Evolutionary conservation across 2,113 vertebrate species (phyloP).

Genomic region (Podarcis raffonei): DNA sequence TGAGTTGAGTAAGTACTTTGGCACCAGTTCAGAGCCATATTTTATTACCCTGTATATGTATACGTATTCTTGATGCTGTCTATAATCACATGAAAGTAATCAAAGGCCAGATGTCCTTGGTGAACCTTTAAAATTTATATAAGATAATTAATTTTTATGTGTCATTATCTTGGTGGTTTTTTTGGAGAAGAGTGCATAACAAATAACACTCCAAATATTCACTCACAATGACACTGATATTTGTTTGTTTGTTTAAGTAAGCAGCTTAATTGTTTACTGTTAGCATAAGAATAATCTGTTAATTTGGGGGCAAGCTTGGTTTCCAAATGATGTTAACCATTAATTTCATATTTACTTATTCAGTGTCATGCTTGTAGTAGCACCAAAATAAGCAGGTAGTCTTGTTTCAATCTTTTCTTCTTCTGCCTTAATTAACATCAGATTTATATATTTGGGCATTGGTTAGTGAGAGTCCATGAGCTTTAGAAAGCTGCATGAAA

Average conservation of each 20-base stretch:
- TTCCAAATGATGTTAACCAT: neutral
- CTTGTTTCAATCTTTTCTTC: neutral
- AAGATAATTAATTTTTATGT: slow-evolving; percentile 68
- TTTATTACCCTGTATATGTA: slow-evolving; percentile 66
- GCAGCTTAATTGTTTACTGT: neutral
- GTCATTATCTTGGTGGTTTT: slow-evolving; percentile 44
- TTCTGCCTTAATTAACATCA: neutral
- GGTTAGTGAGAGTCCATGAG: neutral
- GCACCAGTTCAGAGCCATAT: slow-evolving; percentile 56
- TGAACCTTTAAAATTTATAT: slow-evolving; percentile 66
- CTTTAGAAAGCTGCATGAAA: neutral
- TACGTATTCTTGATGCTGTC: slow-evolving; percentile 47
- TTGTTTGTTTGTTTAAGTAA: neutral
- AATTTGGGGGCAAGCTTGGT: neutral
- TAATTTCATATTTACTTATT: rapidly evolving
- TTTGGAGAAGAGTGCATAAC: slow-evolving; percentile 49
- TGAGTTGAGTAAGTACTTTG: slow-evolving; percentile 60
- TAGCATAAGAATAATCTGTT: neutral
- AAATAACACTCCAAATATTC: neutral
- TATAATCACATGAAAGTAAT: slow-evolving; percentile 65
- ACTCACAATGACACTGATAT: neutral
- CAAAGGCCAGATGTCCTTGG: slow-evolving; percentile 70
- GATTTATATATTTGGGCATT: neutral
- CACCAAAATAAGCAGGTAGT: neutral
- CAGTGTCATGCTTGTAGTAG: neutral